A percentile compares a stretch with the other conserved stretches of the same genome.
Conservation (phyloP, 2,888 invertebrate species). For the Cryptocephalus moraei region DNA sequence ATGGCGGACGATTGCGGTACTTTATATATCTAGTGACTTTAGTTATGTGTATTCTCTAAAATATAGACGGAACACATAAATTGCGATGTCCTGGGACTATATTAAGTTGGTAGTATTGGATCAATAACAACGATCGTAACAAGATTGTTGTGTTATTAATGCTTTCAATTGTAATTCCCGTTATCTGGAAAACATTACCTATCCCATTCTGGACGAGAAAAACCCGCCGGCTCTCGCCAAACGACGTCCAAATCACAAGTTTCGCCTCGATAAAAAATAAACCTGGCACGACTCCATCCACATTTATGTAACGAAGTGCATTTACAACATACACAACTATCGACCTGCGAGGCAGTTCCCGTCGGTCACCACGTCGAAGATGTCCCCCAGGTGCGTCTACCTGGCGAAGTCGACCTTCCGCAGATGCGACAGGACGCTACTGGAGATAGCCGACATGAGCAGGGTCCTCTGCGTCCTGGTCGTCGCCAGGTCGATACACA, state of each 20-base stretch:
- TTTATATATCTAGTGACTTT: too few species aligned
- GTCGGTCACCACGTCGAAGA: slow-evolving; percentile 8
- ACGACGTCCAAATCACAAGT: not conserved
- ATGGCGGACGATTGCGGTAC: too few species aligned
- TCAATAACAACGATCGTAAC: too few species aligned
- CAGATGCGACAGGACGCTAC: slow-evolving; percentile 9
- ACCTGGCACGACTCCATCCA: slow-evolving; percentile 4
- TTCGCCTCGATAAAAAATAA: slow-evolving; percentile 1
- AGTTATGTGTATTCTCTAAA: too few species aligned
- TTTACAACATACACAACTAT: not conserved
- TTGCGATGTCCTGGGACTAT: too few species aligned
- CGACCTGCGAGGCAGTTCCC: not conserved
- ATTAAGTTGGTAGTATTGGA: too few species aligned
- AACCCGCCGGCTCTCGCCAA: too few species aligned
- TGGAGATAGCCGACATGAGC: slow-evolving; percentile 27
- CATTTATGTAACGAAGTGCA: slow-evolving; percentile 4
- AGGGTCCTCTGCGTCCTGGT: slow-evolving; percentile 26
- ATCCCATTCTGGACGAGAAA: too few species aligned
- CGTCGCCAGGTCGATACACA: slow-evolving; percentile 23
- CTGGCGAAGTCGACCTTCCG: slow-evolving; percentile 11
- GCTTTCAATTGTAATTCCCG: too few species aligned
- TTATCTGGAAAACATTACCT: too few species aligned
- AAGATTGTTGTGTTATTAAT: too few species aligned
- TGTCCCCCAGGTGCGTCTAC: slow-evolving; percentile 20
- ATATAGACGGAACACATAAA: too few species aligned